Conservation (phyloP, 2,797 vertebrate species). For the Tokudaia muenninki region DNA sequence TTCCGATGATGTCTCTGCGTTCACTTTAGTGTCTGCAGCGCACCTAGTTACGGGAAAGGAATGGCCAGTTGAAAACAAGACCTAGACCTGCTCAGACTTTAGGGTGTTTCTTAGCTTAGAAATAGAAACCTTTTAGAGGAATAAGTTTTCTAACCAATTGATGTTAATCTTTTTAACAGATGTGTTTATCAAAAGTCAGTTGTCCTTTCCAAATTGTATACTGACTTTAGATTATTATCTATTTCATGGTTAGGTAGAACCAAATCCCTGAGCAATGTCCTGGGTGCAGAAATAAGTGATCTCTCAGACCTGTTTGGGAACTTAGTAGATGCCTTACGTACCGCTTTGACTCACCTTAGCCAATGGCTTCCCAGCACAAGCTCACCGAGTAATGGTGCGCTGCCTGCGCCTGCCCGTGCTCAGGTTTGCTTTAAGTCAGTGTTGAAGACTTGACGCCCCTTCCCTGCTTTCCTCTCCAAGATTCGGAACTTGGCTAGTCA, state of each 20-base stretch:
- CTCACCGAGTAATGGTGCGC: background rate
- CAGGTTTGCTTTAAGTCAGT: background rate
- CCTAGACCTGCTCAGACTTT: background rate
- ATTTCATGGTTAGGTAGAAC: constrained; percentile 38
- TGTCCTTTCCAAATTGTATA: constrained; percentile 62
- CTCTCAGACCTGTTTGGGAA: constrained; percentile 9
- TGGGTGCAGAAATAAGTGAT: constrained; percentile 37
- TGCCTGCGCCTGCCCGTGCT: background rate
- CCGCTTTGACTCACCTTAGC: background rate
- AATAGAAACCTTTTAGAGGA: constrained; percentile 55
- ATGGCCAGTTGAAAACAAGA: constrained; percentile 17
- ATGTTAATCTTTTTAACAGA: constrained; percentile 50
- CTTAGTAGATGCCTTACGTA: background rate
- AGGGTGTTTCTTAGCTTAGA: constrained; percentile 14
- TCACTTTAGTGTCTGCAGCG: background rate
- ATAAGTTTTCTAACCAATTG: constrained; percentile 66
- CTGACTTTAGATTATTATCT: constrained; percentile 64
- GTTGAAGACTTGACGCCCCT: constrained; percentile 4
- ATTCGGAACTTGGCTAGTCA: constrained; percentile 47
- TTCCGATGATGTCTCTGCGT: constrained; percentile 17
- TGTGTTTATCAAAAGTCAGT: constrained; percentile 64
- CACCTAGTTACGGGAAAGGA: background rate
- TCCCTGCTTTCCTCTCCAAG: background rate
- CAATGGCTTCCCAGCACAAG: constrained; percentile 13
- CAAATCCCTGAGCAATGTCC: constrained; percentile 17